Conservation (phyloP, 2,113 vertebrate species). For the Micromys minutus region DNA sequence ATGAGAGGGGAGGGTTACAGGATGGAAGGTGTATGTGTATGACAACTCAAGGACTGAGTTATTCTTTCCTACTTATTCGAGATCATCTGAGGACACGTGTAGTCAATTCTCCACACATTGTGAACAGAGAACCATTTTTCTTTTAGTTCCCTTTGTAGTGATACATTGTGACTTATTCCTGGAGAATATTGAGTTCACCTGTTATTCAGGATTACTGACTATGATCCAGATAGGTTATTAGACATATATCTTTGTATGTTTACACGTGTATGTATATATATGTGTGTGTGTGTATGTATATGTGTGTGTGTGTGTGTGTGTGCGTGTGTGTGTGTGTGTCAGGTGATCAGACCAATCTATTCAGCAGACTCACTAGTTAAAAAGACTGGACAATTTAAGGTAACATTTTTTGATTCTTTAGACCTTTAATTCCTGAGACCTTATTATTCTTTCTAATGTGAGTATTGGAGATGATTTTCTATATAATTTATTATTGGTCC, state of each 20-base stretch:
- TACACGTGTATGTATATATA: too few relatives aligned
- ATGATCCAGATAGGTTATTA: not conserved
- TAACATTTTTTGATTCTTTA: not conserved
- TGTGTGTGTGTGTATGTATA: too few relatives aligned
- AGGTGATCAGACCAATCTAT: not conserved
- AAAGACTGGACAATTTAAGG: not conserved
- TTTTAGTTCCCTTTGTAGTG: not conserved
- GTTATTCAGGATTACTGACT: not conserved
- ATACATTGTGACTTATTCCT: not conserved
- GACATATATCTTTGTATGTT: not conserved
- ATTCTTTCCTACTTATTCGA: constrained; percentile 13
- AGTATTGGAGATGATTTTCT: not conserved
- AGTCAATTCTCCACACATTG: not conserved
- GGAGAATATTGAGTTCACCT: not conserved
- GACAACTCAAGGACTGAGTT: not conserved
- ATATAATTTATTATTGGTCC: constrained; percentile 14
- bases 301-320: too few relatives aligned
- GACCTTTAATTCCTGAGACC: not conserved
- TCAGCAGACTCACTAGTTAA: not conserved
- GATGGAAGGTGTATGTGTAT: not conserved
- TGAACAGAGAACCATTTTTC: constrained; percentile 21
- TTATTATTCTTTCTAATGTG: constrained; percentile 16
- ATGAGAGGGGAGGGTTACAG: not conserved
- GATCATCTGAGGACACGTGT: not conserved
- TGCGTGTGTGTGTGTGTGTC: too few relatives aligned